These are phyloP conservation scores for Ameiurus melas DNA, from an alignment of 2,113 vertebrate genomes.

Conservation along the genomic window DNA sequence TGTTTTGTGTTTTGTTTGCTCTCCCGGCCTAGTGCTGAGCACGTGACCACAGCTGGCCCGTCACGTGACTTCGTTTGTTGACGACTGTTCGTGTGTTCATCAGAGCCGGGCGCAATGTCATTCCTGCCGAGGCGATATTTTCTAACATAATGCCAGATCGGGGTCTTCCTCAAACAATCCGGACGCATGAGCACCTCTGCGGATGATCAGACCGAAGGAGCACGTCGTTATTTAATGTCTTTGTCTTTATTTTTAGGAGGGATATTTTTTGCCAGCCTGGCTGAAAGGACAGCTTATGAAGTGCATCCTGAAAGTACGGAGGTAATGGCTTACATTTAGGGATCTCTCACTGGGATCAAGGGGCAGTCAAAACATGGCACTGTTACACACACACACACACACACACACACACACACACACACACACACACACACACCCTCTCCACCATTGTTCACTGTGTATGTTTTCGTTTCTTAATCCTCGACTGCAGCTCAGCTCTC, in stretches of 20 bases:
- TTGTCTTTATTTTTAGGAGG: constrained; percentile 21
- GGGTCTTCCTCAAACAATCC: neutral
- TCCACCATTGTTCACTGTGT: neutral
- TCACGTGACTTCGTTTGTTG: constrained; percentile 72
- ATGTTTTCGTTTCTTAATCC: neutral
- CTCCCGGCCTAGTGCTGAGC: constrained; percentile 29
- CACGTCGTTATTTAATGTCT: constrained; percentile 48
- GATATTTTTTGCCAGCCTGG: neutral
- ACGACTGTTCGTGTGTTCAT: constrained; percentile 21
- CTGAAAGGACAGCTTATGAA: constrained; percentile 55
- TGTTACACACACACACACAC: neutral
- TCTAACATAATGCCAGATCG: neutral
- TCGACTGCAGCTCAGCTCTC: neutral
- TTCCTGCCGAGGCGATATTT: constrained; percentile 47
- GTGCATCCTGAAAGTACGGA: constrained; percentile 41
- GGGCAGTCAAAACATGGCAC: neutral
- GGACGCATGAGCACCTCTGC: constrained; percentile 1
- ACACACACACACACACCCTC: neutral
- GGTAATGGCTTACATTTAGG: neutral
- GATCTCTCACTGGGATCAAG: neutral
- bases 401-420: neutral
- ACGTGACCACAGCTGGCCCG: constrained; percentile 54
- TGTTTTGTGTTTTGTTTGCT: neutral
- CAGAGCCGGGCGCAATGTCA: constrained; percentile 70
- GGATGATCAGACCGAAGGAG: constrained; percentile 18